Conservation (phyloP, 2,113 vertebrate genomes). For the Bombycilla garrulus region DNA sequence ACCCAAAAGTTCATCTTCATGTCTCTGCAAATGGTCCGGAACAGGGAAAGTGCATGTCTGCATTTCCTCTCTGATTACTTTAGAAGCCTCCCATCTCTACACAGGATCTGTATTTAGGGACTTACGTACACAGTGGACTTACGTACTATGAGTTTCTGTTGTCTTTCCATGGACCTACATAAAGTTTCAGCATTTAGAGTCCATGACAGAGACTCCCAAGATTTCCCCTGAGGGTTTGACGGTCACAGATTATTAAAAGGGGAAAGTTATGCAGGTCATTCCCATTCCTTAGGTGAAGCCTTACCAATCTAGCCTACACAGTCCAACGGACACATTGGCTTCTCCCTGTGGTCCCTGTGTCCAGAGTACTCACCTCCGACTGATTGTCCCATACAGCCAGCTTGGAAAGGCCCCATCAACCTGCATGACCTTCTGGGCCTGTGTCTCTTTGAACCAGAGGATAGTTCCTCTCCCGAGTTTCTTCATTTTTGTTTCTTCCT, state of each 20-base stretch:
- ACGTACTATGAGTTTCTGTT: background rate
- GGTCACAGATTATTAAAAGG: background rate
- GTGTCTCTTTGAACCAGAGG: constrained; percentile 77
- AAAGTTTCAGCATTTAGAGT: background rate
- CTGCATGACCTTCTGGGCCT: constrained; percentile 71
- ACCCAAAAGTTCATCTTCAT: background rate
- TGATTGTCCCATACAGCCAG: constrained; percentile 80
- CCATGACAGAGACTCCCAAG: background rate
- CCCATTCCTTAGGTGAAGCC: background rate
- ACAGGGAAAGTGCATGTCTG: rapidly evolving
- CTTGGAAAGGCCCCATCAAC: constrained; percentile 72
- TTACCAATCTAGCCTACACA: background rate
- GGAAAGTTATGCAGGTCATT: background rate
- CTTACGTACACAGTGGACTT: background rate
- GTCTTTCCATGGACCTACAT: background rate
- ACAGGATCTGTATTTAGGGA: background rate
- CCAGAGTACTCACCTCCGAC: constrained; percentile 59
- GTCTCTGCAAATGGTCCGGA: background rate
- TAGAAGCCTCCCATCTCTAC: background rate
- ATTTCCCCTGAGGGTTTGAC: background rate
- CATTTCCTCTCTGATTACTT: background rate
- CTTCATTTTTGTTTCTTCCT: constrained; percentile 52
- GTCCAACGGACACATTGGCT: background rate
- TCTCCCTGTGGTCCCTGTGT: background rate
- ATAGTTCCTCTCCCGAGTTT: constrained; percentile 68